These are phyloP conservation scores for Creontiades dilutus DNA, from an alignment of 2,888 invertebrate species.

Conservation along the genomic window DNA sequence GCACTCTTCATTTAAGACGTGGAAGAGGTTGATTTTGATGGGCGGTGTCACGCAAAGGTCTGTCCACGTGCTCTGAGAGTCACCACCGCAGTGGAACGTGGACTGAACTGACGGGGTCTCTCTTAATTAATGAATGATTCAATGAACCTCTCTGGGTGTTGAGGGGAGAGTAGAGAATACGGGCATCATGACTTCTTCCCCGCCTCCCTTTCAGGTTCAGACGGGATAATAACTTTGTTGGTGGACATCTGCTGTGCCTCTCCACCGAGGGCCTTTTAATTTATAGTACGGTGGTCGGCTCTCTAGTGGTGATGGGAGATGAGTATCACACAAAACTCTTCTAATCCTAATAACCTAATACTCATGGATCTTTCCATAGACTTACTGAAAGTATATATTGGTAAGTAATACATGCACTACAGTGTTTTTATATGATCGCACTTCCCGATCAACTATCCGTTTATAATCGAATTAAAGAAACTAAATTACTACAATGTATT, in stretches of 20 bases:
- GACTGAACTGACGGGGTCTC: slow-evolving; percentile 13
- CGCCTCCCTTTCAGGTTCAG: slow-evolving; percentile 5
- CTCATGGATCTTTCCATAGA: too few species aligned
- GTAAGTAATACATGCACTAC: too few species aligned
- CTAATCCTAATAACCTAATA: too few species aligned
- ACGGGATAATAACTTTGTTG: slow-evolving; percentile 35
- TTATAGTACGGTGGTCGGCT: neutral
- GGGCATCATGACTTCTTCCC: slow-evolving; percentile 16
- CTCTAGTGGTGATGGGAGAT: neutral
- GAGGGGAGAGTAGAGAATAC: slow-evolving; percentile 5
- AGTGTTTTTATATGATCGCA: too few species aligned
- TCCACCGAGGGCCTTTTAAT: neutral
- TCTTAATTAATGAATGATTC: slow-evolving; percentile 26
- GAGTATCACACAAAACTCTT: too few species aligned
- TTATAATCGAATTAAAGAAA: too few species aligned
- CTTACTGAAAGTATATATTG: too few species aligned
- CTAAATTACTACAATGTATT: too few species aligned
- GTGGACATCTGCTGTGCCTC: slow-evolving; percentile 8
- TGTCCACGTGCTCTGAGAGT: slow-evolving; percentile 7
- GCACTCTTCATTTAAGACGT: neutral
- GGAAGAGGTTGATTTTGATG: neutral
- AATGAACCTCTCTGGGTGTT: neutral
- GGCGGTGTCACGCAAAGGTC: slow-evolving; percentile 6
- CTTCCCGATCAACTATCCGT: too few species aligned
- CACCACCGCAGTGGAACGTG: neutral